Evolutionary conservation across 1,140 invertebrate genomes (phyloP).

Genomic region (Chionoecetes opilio): DNA sequence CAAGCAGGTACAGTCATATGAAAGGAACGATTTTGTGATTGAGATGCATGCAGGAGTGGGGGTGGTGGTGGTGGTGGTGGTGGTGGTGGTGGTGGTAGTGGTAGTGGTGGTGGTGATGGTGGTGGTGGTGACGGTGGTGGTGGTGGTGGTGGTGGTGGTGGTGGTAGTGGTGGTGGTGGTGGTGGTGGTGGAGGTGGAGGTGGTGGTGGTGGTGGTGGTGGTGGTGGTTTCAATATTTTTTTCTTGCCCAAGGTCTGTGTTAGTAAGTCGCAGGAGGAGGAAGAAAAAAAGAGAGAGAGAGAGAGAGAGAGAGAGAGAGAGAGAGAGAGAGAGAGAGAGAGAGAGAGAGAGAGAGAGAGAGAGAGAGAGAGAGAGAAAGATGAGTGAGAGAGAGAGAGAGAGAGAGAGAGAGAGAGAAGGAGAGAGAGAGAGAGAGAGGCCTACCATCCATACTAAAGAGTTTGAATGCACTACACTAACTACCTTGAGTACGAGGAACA

Average conservation of each 20-base stretch:
- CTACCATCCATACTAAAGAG: too few species aligned
- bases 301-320: background rate
- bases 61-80: background rate
- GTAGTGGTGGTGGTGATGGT: background rate
- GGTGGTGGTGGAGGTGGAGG: background rate
- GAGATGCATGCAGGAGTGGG: too few species aligned
- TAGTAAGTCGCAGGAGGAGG: background rate
- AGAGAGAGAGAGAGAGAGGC: too few species aligned
- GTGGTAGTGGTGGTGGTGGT: background rate
- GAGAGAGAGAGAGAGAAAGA: too few species aligned
- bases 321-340: background rate
- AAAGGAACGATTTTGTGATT: too few species aligned
- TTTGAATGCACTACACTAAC: too few species aligned
- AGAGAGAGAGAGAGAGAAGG: too few species aligned
- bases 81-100: background rate
- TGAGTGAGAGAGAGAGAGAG: background rate
- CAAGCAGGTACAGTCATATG: too few species aligned
- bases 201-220: too few species aligned
- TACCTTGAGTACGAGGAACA: too few species aligned
- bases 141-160: constrained; percentile 23
- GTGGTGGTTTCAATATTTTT: background rate
- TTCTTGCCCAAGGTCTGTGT: background rate
- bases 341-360: background rate
- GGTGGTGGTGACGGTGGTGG: background rate
- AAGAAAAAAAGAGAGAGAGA: background rate